Base-by-base conservation (phyloP, 2,797 vertebrate genomes). In the Siniperca obscura region DNA sequence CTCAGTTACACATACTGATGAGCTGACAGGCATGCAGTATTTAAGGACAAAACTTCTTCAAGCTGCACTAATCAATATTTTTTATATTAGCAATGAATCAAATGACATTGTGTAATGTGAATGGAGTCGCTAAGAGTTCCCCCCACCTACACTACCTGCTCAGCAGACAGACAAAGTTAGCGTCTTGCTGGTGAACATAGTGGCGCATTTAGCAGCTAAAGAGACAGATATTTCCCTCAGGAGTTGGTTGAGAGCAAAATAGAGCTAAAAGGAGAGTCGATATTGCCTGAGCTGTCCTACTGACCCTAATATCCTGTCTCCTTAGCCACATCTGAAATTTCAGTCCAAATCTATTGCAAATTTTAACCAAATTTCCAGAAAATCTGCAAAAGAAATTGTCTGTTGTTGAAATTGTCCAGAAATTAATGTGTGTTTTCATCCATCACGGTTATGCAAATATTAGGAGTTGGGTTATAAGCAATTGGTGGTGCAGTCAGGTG, bases 251-350 rank as follows among this genome's bases (percentile, higher is more conserved):
- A 70, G 12, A 27, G 9, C 27, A 22, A 61, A 62, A 16, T 8
- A 46, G 46, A 68, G 8, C 25, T 25, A 38, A 68, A 25, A 50
- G 17, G 46, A 76, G 55, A 77, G 34, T 52, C 30, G 30, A 30
- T 30, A 30, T 30, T 30, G 30, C 30, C 30, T 30, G 30, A 30
- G 30, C 22, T 74, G 30, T 48, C 48, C 50, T 2, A 56, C 50
- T 86, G 55, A 71, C 62, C 40, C 19, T 16, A 34, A 42, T 70
- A 16, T 74, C 40, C 34, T 12, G 19, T 55, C 36, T 74, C 34
- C 53, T 56, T 30, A 30, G 25, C 40, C 44, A 17, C 22, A 38
- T 27, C 21, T 59, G 3, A 52, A 14, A 12, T 36, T 57, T 44
- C 42, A 1, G 25, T 17, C 14, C 40, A 61, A 36, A 40, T 25